Conservation (phyloP, 2,113 vertebrate genomes). For the Gallinago undulata region DNA sequence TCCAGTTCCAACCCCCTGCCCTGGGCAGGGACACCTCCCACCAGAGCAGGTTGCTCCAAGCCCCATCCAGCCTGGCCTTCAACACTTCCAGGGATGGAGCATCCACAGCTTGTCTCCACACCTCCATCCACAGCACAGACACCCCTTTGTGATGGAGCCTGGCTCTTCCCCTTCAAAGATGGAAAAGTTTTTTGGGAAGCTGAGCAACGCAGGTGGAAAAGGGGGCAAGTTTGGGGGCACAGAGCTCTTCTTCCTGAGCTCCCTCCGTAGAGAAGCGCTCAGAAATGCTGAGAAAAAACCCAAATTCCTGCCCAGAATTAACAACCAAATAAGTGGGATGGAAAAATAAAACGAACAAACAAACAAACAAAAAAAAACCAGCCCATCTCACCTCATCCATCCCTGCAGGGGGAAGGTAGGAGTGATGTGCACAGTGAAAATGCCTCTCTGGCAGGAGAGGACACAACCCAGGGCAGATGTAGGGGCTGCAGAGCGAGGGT, state of each 20-base stretch:
- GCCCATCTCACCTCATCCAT: neutral
- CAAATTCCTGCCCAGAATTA: neutral
- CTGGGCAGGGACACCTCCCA: too few relatives aligned
- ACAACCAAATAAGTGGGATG: neutral
- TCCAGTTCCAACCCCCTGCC: too few relatives aligned
- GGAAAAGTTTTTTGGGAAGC: neutral
- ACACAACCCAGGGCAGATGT: rapidly evolving
- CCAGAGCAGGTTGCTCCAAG: too few relatives aligned
- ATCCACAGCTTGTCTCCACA: too few relatives aligned
- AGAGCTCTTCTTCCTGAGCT: neutral
- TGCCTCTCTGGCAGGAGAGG: neutral
- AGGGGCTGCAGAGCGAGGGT: neutral
- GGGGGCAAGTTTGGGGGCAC: neutral
- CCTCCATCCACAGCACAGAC: neutral
- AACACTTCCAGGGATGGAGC: too few relatives aligned
- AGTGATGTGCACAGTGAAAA: rapidly evolving
- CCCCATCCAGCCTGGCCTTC: too few relatives aligned
- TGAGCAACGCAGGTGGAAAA: neutral
- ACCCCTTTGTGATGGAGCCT: neutral
- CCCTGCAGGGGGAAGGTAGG: neutral
- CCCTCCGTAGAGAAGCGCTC: neutral
- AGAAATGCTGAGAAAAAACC: neutral
- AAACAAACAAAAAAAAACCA: neutral
- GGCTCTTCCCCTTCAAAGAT: neutral
- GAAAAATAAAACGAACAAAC: neutral